These are phyloP conservation scores for Bolinopsis microptera DNA, from an alignment of 37 sponge, comb jelly and placozoan genomes.

Conservation along the genomic window DNA sequence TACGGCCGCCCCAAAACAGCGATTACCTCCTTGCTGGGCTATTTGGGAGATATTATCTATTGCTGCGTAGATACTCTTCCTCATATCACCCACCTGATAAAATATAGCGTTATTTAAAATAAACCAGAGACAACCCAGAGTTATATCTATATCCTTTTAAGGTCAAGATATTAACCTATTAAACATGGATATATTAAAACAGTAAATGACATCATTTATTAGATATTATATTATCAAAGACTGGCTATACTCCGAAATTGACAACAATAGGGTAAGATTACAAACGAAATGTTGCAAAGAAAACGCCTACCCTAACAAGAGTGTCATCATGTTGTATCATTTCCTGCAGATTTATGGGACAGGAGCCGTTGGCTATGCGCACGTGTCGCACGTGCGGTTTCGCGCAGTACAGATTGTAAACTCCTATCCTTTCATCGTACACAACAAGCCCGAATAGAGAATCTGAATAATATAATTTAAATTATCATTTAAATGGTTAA, in stretches of 20 bases:
- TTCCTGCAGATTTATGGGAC: neutral
- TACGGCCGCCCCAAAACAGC: neutral
- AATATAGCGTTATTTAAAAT: no score
- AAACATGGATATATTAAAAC: no score
- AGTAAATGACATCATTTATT: no score
- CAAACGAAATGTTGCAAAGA: no score
- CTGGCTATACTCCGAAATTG: no score
- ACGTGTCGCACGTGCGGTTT: conserved; percentile 5
- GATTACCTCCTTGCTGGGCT: conserved; percentile 10
- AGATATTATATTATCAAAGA: no score
- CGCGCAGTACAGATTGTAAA: conserved; percentile 15
- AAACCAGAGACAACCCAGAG: no score
- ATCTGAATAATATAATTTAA: neutral
- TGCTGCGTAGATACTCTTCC: conserved; percentile 28
- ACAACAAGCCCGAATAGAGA: conserved; percentile 2
- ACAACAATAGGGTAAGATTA: no score
- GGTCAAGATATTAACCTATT: no score
- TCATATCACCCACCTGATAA: conserved; percentile 15
- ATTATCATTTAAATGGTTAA: no score
- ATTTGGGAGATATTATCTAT: conserved; percentile 26
- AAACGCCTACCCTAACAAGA: conserved; percentile 7
- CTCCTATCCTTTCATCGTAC: neutral
- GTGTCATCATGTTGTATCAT: conserved; percentile 44
- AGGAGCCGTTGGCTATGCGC: neutral
- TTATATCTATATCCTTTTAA: no score